Evolutionary conservation across 2,888 invertebrate genomes (phyloP).

Genomic region (Patella depressa): DNA sequence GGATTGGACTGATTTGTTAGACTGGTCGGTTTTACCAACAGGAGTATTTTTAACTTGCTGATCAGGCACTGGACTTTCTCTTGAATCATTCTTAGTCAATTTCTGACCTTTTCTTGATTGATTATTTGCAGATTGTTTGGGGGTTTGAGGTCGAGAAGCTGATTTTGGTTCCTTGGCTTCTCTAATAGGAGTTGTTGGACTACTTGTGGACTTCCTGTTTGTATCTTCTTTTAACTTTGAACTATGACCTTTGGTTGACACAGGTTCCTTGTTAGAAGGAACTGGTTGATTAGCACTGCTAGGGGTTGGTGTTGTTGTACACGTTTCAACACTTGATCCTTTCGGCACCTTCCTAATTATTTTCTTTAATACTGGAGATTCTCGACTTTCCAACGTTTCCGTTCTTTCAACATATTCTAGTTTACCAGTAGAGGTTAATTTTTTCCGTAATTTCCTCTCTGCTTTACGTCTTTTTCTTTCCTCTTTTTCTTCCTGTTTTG

Average conservation of each 20-base stretch:
- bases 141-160: background rate
- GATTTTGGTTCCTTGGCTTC: constrained; percentile 4
- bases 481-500: constrained; percentile 52
- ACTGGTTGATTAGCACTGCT: constrained; percentile 10
- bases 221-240: constrained; percentile 3
- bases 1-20: background rate
- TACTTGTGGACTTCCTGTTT: constrained; percentile 24
- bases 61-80: constrained; percentile 4
- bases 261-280: background rate
- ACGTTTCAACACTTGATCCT: constrained; percentile 19
- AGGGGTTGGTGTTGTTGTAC: background rate
- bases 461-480: constrained; percentile 61
- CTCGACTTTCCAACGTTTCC: constrained; percentile 3
- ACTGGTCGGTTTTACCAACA: constrained; percentile 7
- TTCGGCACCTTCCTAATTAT: constrained; percentile 32
- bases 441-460: constrained; percentile 24
- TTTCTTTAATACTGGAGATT: constrained; percentile 37
- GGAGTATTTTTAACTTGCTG: constrained; percentile 18
- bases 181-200: constrained; percentile 24
- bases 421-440: constrained; percentile 15
- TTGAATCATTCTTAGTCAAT: background rate
- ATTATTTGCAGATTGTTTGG: constrained; percentile 18
- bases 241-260: constrained; percentile 12
- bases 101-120: constrained; percentile 21
- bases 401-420: constrained; percentile 12